Conservation (phyloP, 2,797 vertebrate genomes). For the Urocyon cinereoargenteus region DNA sequence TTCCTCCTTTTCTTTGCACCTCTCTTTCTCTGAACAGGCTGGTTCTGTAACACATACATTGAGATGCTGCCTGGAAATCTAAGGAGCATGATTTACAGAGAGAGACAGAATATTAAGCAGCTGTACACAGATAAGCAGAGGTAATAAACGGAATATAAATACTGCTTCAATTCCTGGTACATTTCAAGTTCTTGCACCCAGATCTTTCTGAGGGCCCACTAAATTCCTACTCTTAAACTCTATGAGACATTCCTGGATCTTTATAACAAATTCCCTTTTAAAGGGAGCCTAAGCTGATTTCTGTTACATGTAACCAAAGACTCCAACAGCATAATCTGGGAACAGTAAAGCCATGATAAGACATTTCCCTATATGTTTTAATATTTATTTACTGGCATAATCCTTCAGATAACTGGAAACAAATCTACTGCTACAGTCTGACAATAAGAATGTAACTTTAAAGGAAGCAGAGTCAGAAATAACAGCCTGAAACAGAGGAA, state of each 20-base stretch:
- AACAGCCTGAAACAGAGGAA: background rate
- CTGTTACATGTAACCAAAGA: conserved; percentile 27
- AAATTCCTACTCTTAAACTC: conserved; percentile 29
- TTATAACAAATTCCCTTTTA: conserved; percentile 16
- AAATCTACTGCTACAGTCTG: background rate
- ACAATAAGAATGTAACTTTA: background rate
- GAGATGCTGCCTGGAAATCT: background rate
- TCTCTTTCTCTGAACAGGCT: background rate
- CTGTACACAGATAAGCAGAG: background rate
- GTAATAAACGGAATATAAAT: conserved; percentile 9
- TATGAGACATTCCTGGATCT: background rate
- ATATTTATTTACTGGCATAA: conserved; percentile 41
- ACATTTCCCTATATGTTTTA: background rate
- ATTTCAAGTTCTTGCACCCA: background rate
- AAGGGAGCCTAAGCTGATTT: background rate
- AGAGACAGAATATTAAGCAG: background rate
- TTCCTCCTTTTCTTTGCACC: background rate
- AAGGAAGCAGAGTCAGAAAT: conserved; percentile 19
- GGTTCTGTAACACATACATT: background rate
- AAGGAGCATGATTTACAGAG: background rate
- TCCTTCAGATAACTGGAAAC: background rate
- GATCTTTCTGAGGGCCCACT: background rate
- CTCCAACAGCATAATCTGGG: background rate
- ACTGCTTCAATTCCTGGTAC: background rate
- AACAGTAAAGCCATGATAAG: background rate